These are phyloP conservation scores for Scytalopus superciliaris DNA, from an alignment of 2,113 vertebrate genomes.

Conservation along the genomic window DNA sequence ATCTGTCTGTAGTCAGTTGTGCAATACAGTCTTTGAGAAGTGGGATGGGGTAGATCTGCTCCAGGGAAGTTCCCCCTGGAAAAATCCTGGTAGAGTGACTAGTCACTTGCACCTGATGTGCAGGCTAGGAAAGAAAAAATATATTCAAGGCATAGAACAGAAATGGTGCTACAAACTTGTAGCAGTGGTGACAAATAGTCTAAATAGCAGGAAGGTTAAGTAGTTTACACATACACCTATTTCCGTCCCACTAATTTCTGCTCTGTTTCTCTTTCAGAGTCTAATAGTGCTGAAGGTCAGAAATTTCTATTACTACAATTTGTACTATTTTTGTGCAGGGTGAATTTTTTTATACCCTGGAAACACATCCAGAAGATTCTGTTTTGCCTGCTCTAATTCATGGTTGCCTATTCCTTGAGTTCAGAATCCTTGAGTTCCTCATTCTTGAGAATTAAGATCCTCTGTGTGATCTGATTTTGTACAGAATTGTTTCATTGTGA, in stretches of 20 bases:
- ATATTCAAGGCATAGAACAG: neutral
- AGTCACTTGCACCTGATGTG: accelerated
- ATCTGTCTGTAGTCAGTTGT: neutral
- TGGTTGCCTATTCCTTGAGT: neutral
- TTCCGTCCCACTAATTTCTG: neutral
- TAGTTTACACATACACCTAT: neutral
- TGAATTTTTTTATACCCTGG: neutral
- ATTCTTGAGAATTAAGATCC: neutral
- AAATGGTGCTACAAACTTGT: neutral
- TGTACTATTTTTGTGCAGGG: neutral
- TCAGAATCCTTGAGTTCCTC: neutral
- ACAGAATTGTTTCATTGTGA: neutral
- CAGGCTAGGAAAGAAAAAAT: neutral
- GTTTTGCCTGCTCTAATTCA: neutral
- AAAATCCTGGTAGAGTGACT: neutral
- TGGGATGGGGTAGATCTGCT: accelerated
- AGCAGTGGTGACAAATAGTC: neutral
- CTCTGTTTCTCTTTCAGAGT: neutral
- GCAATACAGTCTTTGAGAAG: neutral
- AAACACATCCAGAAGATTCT: neutral
- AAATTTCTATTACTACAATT: neutral
- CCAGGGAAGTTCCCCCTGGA: neutral
- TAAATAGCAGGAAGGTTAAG: neutral
- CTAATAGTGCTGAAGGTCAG: neutral
- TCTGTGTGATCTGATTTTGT: neutral